These are phyloP conservation scores for Microctenopoma steveboyesi DNA, from an alignment of 2,797 vertebrate genomes.

Conservation along the genomic window DNA sequence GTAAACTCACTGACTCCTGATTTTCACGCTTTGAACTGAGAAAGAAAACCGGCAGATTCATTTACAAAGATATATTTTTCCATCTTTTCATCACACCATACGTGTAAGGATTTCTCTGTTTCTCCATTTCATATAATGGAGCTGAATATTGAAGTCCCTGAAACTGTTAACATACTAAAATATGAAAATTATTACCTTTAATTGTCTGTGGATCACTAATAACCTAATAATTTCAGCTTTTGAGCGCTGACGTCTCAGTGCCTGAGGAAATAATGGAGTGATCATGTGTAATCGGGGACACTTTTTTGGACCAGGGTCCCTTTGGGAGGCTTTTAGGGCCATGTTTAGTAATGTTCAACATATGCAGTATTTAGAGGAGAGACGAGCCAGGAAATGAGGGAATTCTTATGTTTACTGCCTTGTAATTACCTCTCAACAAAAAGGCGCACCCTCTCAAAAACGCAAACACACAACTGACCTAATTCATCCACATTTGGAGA, in stretches of 20 bases:
- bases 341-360: not conserved
- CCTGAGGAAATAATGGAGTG: not conserved
- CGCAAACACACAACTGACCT: conserved; percentile 17
- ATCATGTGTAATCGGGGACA: not conserved
- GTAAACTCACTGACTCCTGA: no score
- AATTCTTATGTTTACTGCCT: conserved; percentile 56
- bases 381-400: conserved; percentile 59
- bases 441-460: conserved; percentile 58
- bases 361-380: conserved; percentile 34
- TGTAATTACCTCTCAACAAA: conserved; percentile 71
- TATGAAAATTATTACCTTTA: no score
- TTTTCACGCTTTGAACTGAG: no score
- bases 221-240: not conserved
- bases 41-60: no score
- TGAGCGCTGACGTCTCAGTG: not conserved
- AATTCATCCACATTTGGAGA: not conserved
- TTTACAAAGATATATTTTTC: no score
- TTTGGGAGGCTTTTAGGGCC: not conserved
- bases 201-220: no score
- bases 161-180: no score
- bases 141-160: no score
- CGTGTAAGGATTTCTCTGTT: no score
- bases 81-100: no score
- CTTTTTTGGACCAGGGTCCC: no score
- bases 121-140: no score